Evolutionary conservation across 2,888 invertebrate genomes (phyloP), one percentile per base, ranked within the genome.

Genomic region (Drepanosiphum platanoidis): DNA sequence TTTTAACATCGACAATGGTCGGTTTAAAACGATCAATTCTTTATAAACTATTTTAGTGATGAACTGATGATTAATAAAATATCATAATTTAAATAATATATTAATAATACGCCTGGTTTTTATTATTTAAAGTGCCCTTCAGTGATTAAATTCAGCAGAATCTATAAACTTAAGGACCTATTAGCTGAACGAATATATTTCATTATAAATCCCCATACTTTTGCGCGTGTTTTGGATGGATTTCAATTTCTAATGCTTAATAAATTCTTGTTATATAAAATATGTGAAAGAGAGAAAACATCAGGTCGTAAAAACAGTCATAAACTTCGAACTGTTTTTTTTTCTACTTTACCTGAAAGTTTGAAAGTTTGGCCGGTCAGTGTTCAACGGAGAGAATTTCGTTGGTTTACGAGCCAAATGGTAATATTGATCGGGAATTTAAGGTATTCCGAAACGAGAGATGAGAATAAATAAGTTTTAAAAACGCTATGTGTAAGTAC

Each of bases 381-480:
- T 39, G 22, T 83, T 83, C 32, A 83, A 34, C 46, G 22, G 30
- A 71, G 39, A 39, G 58, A 32, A 39, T 52, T 11, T 58, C 11
- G 61, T 39, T 13, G 36, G 80, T 70, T 80, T 80, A 70, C 36
- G 80, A 70, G 39, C 39, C 39, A 71, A 81, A 81, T 39, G 39
- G 30, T 81, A 80, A 80, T 81, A 81, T 81, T 39, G 81, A 81
- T 81, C 58, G 71, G n/a, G 39, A 72, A 81, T 71, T 71, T 70
- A 81, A 72, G 61, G 42, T 81, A 81, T 81, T 71, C 71, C n/a
- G 15, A 42, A 70, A 58, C 22, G 71, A 32, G 39, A 36, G 18
- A 58, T 39, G 58, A 32, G 30, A 71, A 71, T 81, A 71, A 71
- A 81, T 71, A 81, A 71, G 61, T 81, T 71, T 81, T 32, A 9